Conservation (phyloP, 2,113 vertebrate species). For the Coptodon rendalli region DNA sequence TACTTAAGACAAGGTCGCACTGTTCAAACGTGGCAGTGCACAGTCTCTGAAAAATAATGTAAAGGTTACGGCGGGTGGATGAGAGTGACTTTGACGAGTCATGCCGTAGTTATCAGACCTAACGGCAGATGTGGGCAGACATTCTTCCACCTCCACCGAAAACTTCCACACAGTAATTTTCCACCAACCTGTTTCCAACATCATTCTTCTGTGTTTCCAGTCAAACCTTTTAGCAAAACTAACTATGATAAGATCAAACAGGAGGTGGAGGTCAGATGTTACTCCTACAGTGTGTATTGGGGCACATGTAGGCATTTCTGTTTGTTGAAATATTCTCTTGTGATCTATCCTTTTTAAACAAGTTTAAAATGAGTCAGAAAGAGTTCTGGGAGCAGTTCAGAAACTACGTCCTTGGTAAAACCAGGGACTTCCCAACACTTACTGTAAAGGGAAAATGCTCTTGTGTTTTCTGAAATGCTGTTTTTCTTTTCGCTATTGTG, state of each 20-base stretch:
- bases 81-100: not conserved
- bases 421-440: not conserved
- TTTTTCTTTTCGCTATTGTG: not conserved
- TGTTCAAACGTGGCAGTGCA: not conserved
- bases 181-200: not conserved
- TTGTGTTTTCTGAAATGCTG: not conserved
- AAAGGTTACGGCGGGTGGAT: not conserved
- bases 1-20: slow-evolving; percentile 22
- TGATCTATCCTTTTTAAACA: not conserved
- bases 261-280: not conserved
- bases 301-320: not conserved
- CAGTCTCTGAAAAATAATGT: not conserved
- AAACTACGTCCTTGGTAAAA: not conserved
- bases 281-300: not conserved
- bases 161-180: not conserved
- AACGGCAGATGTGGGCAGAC: not conserved
- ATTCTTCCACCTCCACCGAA: not conserved
- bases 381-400: not conserved
- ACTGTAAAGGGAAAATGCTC: not conserved
- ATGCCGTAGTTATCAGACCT: not conserved
- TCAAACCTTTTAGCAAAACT: not conserved
- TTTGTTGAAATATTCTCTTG: not conserved
- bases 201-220: not conserved
- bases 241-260: rapidly evolving
- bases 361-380: not conserved